Evolutionary conservation across 2,888 invertebrate genomes (phyloP).

Genomic region (Tetragnatha montana): DNA sequence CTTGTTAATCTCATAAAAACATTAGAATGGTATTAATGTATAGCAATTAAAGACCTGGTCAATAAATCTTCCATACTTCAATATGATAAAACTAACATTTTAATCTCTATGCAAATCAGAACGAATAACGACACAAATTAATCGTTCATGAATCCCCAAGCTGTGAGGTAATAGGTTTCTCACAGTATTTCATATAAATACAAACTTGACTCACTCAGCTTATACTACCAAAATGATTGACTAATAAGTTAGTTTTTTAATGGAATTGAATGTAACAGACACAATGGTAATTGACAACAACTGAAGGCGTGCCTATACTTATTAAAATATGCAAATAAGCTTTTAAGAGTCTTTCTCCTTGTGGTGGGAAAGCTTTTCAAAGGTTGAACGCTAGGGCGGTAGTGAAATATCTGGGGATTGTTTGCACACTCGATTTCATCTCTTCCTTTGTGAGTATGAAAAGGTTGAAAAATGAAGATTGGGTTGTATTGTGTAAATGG

Average conservation of each 20-base stretch:
- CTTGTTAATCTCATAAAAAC: too few species aligned
- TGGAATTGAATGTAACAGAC: constrained; percentile 1
- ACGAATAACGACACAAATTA: background rate
- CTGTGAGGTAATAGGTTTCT: background rate
- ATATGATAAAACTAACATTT: background rate
- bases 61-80: background rate
- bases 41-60: background rate
- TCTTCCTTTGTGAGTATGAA: background rate
- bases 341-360: background rate
- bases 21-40: too few species aligned
- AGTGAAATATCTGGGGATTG: background rate
- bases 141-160: background rate
- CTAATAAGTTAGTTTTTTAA: constrained; percentile 11
- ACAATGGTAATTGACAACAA: constrained; percentile 6
- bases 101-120: background rate
- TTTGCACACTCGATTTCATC: background rate
- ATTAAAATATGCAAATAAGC: constrained; percentile 49
- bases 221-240: background rate
- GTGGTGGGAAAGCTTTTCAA: background rate
- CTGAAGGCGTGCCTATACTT: constrained; percentile 18
- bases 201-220: background rate
- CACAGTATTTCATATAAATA: background rate
- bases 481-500: too few species aligned
- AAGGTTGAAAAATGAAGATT: too few species aligned
- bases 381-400: background rate